Base-by-base conservation (phyloP, 2,113 vertebrate species). In the Planiliza haematocheilus region DNA sequence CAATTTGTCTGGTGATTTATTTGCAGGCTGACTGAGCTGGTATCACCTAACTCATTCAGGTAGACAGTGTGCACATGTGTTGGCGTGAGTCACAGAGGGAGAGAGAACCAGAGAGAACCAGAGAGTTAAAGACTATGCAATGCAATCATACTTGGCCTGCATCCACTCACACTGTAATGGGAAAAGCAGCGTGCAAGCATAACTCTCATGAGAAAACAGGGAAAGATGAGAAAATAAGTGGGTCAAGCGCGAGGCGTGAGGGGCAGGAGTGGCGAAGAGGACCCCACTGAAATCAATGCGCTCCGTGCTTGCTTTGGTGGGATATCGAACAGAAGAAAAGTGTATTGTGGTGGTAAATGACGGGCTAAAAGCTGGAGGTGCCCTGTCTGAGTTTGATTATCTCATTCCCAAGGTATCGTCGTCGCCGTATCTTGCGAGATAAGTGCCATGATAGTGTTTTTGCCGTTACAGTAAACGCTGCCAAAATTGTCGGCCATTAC, bases 141-240 rank as follows among this genome's bases (percentile, higher is more conserved):
- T 81, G 66, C 79, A 86, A 84, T 85, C 79, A 84, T 91, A 89
- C 79, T 91, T 92, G 91, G 90, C 91, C 61, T 75, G 77, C 83
- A 69, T 93, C 91, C 89, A 92, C 89, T 91, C 84, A 59, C 55
- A 55, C 70, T 80, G 88, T 91, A 92, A 92, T 92, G 88, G 92
- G 80, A 79, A 90, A 91, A 88, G 88, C 88, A 89, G 80, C 68
- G 80, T 86, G 89, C 90, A 91, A 89, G 83, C 86, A 86, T 87
- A 93, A 90, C 79, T 90, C 93, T 92, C 91, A 74, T 70, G 91
- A 92, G 92, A 90, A 86, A 90, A 90, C 82, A 75, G 78, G 88
- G 92, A 93, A 94, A 93, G 91, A 94, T 93, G 94, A 94, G 93
- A 93, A 93, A 93, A 95, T 95, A 94, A 95, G 94, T 95, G 93